Conservation (phyloP, 2,888 invertebrate genomes). For the Tridacna gigas region DNA sequence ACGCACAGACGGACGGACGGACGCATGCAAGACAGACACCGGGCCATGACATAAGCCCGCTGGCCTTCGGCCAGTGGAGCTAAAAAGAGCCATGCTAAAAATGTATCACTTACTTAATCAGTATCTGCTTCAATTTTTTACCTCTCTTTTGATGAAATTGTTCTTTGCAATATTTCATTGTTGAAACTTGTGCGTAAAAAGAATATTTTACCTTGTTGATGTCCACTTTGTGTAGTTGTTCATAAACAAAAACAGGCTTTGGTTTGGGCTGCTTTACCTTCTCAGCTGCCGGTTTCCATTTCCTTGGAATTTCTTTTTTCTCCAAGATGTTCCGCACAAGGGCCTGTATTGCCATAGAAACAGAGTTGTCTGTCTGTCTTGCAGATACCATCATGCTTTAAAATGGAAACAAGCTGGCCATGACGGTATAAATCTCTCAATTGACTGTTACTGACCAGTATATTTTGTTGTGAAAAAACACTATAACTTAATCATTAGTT, state of each 20-base stretch:
- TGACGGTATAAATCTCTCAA: background rate
- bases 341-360: conserved; percentile 75
- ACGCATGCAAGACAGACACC: no score
- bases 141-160: no score
- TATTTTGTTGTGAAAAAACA: no score
- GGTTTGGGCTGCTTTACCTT: conserved; percentile 56
- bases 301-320: conserved; percentile 68
- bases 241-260: conserved; percentile 59
- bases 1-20: no score
- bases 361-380: conserved; percentile 75
- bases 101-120: no score
- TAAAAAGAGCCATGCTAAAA: no score
- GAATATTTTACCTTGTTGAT: conserved; percentile 65
- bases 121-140: no score
- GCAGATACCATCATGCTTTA: conserved; percentile 78
- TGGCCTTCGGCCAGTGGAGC: no score
- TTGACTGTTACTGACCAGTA: background rate
- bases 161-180: no score
- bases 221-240: conserved; percentile 65
- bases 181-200: no score
- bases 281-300: conserved; percentile 64
- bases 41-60: no score
- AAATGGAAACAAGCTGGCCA: background rate
- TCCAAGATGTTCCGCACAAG: conserved; percentile 78
- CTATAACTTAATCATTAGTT: no score